phyloP scores from a whole-genome alignment of 1,140 invertebrate genomes.

The Lordiphosa clarofinis region DNA sequence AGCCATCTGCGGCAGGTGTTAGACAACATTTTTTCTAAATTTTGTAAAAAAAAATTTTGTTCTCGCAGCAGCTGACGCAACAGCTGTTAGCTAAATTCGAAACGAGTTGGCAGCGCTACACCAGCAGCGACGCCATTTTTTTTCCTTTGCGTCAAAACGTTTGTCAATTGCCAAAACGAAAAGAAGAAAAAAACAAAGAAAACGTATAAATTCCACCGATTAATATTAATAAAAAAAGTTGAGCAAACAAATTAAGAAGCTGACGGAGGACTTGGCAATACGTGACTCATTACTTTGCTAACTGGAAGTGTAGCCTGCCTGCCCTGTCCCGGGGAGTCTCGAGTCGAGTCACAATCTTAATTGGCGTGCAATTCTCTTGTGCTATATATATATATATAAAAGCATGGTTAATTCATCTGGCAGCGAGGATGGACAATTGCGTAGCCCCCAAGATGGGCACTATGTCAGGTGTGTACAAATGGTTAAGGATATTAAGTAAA shows the following conservation, averaged over 20 bases:
- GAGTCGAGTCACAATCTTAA: constrained; percentile 8
- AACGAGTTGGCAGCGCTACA: constrained; percentile 24
- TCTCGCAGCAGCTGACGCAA: constrained; percentile 41
- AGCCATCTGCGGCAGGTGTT: constrained; percentile 5
- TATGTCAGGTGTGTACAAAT: constrained; percentile 72
- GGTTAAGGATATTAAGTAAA: constrained; percentile 26
- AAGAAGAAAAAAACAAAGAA: constrained; percentile 12
- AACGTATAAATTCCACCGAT: constrained; percentile 9
- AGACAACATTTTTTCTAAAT: neutral
- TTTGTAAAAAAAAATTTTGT: neutral
- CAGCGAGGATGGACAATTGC: constrained; percentile 76
- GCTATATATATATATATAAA: constrained; percentile 9
- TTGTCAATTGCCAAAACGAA: constrained; percentile 2
- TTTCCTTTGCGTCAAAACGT: constrained; percentile 18
- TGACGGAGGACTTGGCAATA: constrained; percentile 18
- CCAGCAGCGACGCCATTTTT: constrained; percentile 9
- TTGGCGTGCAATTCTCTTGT: constrained; percentile 19
- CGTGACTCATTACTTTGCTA: constrained; percentile 29
- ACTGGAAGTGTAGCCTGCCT: constrained; percentile 2
- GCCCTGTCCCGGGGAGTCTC: constrained; percentile 9
- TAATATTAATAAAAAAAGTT: constrained; percentile 5
- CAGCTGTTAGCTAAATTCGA: constrained; percentile 36
- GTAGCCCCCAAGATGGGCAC: constrained; percentile 70
- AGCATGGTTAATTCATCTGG: constrained; percentile 72
- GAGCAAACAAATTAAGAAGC: constrained; percentile 8